Evolutionary conservation across 2,797 vertebrate species (phyloP).

Genomic region (Garrulus glandarius): DNA sequence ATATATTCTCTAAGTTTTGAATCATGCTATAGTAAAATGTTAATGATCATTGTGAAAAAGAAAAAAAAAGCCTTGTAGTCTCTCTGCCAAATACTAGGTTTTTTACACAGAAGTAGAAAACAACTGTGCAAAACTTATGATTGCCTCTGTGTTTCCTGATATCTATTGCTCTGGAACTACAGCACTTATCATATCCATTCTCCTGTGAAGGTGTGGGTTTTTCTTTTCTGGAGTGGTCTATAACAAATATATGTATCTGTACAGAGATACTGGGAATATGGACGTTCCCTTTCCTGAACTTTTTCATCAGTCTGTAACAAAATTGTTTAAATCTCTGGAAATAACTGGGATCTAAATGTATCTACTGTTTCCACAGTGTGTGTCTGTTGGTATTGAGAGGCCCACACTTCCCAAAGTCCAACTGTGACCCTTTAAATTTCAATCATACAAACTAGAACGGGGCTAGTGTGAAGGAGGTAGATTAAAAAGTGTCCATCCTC

Average conservation of each 20-base stretch:
- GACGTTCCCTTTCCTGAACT: not conserved
- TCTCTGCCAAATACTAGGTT: not conserved
- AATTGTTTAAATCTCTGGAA: not conserved
- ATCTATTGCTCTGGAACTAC: not conserved
- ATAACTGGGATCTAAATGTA: not conserved
- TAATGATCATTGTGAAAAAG: not conserved
- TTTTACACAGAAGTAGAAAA: conserved; percentile 6
- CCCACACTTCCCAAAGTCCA: not conserved
- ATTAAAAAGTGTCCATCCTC: not conserved
- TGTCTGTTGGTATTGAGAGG: not conserved
- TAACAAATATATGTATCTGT: not conserved
- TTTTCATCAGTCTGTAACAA: not conserved
- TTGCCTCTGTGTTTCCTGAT: conserved; percentile 2
- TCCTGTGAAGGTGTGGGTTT: not conserved
- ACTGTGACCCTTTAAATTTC: not conserved
- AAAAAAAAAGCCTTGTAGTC: conserved; percentile 14
- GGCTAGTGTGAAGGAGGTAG: not conserved
- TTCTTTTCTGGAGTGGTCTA: not conserved
- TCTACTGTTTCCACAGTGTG: not conserved
- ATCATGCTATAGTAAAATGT: not conserved
- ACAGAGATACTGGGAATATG: not conserved
- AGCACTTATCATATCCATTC: not conserved
- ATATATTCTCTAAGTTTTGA: conserved; percentile 17
- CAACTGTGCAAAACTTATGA: not conserved
- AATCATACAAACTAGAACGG: not conserved